These are phyloP conservation scores for Meriones psammophilus DNA, from an alignment of 2,797 vertebrate genomes.

Conservation along the genomic window DNA sequence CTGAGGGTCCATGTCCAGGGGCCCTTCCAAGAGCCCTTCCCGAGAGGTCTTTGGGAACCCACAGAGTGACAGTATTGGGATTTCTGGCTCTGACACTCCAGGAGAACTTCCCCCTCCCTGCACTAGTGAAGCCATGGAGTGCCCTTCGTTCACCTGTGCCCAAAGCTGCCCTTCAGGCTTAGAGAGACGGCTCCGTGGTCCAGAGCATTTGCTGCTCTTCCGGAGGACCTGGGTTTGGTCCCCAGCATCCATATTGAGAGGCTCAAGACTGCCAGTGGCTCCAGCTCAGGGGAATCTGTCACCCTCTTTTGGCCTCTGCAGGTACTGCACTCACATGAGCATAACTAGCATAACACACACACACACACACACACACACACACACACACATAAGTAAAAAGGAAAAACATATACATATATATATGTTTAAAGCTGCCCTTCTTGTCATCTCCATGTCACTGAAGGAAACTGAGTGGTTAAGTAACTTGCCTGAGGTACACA, in stretches of 20 bases:
- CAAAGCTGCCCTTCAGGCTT: background rate
- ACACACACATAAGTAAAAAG: background rate
- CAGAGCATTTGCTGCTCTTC: background rate
- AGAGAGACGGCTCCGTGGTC: background rate
- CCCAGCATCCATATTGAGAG: background rate
- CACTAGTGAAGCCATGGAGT: fast-evolving
- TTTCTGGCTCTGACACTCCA: background rate
- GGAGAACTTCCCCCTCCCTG: background rate
- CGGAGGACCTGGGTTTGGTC: background rate
- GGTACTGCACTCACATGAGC: background rate
- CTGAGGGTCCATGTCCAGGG: background rate
- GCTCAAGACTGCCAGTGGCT: background rate
- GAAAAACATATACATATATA: background rate
- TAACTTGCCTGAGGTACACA: background rate
- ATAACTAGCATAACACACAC: background rate
- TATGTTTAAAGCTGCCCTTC: background rate
- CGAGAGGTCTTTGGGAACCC: background rate
- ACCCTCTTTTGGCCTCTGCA: background rate
- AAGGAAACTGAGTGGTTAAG: background rate
- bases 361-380: background rate
- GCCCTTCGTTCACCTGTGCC: background rate
- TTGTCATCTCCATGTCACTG: background rate
- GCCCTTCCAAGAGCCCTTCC: background rate
- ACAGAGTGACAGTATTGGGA: background rate
- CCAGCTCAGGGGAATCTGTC: background rate